Conservation (phyloP, 2,888 invertebrate species). For the Zeuzera pyrina region DNA sequence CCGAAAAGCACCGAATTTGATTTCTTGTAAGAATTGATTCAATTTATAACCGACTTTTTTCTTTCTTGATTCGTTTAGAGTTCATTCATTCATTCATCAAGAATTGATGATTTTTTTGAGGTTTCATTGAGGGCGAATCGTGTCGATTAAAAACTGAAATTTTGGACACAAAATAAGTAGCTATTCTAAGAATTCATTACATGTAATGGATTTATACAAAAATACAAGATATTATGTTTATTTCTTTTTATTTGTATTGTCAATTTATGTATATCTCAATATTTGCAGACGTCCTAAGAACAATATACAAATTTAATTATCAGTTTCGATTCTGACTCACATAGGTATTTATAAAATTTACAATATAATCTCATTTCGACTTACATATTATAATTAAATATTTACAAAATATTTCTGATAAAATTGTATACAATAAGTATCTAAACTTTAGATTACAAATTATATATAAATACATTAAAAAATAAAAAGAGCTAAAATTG, state of each 20-base stretch:
- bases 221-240: too few relatives aligned
- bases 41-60: too few relatives aligned
- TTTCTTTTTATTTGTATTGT: slow-evolving; percentile 57
- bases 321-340: slow-evolving; percentile 63
- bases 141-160: too few relatives aligned
- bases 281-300: slow-evolving; percentile 63
- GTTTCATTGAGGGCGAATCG: too few relatives aligned
- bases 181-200: too few relatives aligned
- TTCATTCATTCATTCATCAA: too few relatives aligned
- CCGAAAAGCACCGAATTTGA: too few relatives aligned
- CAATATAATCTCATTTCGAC: slow-evolving; percentile 72
- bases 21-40: too few relatives aligned
- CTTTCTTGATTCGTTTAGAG: too few relatives aligned
- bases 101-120: too few relatives aligned
- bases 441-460: slow-evolving; percentile 61
- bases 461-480: slow-evolving; percentile 71
- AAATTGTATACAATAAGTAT: slow-evolving; percentile 68
- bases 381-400: slow-evolving; percentile 66
- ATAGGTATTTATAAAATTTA: slow-evolving; percentile 68
- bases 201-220: too few relatives aligned
- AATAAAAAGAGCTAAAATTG: slow-evolving; percentile 50
- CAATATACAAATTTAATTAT: slow-evolving; percentile 64
- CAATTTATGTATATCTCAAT: slow-evolving; percentile 69
- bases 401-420: slow-evolving; percentile 72
- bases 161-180: too few relatives aligned